Evolutionary conservation across 2,113 vertebrate species (phyloP).

Genomic region (Otus sunia): DNA sequence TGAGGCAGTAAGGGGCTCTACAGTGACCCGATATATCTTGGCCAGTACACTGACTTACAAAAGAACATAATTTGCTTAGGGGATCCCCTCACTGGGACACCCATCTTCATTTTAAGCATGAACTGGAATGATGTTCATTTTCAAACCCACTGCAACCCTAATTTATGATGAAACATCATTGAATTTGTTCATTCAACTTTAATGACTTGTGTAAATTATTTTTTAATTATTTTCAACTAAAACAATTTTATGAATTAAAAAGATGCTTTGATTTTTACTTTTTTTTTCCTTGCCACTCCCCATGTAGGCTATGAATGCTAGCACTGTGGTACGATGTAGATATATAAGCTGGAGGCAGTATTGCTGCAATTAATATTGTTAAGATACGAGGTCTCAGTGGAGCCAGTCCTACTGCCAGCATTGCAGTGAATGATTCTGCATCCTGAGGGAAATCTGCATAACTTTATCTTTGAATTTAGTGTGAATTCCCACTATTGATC

Average conservation of each 20-base stretch:
- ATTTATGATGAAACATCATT: background rate
- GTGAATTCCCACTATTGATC: background rate
- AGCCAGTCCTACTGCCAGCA: background rate
- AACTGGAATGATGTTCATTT: background rate
- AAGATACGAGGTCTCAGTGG: background rate
- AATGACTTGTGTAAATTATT: background rate
- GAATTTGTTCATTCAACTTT: background rate
- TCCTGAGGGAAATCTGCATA: background rate
- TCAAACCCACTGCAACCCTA: background rate
- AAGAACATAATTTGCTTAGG: background rate
- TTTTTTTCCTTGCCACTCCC: background rate
- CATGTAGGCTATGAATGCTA: background rate
- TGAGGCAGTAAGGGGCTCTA: background rate
- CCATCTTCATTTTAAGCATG: background rate
- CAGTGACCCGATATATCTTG: background rate
- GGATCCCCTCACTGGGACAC: background rate
- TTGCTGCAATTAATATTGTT: conserved; percentile 37
- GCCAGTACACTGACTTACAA: background rate
- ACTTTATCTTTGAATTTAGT: background rate
- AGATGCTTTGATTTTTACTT: background rate
- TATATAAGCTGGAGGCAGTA: background rate
- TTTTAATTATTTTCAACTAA: background rate
- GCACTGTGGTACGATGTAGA: background rate
- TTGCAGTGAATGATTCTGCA: background rate
- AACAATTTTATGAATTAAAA: background rate